A percentile compares a stretch with the other conserved stretches of the same genome.
Conservation (phyloP, 2,797 vertebrate genomes). For the Manis crassicaudata region DNA sequence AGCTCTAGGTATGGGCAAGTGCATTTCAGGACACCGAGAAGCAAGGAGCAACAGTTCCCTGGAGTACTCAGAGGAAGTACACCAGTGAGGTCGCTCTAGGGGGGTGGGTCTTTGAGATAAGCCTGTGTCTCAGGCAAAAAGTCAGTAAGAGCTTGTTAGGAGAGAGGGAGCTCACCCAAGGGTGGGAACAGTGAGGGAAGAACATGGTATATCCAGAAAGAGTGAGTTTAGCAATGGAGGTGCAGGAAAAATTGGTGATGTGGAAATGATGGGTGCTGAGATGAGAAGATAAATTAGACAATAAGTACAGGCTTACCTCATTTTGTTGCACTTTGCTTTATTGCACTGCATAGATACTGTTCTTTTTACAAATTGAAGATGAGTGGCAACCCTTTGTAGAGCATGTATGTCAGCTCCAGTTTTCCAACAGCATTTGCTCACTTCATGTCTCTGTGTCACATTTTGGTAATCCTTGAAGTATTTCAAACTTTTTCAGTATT, state of each 20-base stretch:
- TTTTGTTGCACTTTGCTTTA: neutral
- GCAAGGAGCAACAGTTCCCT: neutral
- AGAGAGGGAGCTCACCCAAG: neutral
- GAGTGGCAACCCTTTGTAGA: neutral
- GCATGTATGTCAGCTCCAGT: neutral
- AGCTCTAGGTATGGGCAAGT: neutral
- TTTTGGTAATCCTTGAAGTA: neutral
- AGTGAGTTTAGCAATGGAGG: neutral
- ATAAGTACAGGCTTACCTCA: neutral
- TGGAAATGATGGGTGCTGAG: neutral
- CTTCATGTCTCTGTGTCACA: neutral
- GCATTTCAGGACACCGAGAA: neutral
- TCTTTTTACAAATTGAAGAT: neutral
- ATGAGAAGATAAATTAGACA: conserved; percentile 29
- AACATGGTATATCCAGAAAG: neutral
- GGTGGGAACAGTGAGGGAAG: neutral
- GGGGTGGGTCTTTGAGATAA: neutral
- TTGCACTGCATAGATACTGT: neutral
- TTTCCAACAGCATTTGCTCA: neutral
- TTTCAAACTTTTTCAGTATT: neutral
- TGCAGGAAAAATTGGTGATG: neutral
- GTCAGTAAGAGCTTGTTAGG: neutral
- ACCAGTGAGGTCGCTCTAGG: neutral
- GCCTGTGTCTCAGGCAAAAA: neutral
- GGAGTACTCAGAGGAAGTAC: neutral